Conservation (phyloP, 2,797 vertebrate genomes). For the Pseudomugil tenellus region DNA sequence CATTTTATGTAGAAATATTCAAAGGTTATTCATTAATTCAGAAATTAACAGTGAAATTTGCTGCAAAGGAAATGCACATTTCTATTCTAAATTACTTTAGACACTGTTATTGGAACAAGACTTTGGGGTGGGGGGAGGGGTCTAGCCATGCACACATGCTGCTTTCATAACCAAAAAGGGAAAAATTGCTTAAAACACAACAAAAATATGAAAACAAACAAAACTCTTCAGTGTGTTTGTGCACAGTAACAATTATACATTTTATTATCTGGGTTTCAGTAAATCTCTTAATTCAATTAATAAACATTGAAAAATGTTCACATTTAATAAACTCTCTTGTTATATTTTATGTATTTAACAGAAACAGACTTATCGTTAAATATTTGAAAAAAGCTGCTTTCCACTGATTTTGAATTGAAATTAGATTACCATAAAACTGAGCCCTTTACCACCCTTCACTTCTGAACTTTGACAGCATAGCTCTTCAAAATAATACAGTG, state of each 20-base stretch:
- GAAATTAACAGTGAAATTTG: not conserved
- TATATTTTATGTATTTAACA: conserved; percentile 53
- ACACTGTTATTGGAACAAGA: not conserved
- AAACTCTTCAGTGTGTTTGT: conserved; percentile 3
- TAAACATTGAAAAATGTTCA: not conserved
- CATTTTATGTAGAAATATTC: conserved; percentile 1
- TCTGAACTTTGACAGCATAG: conserved; percentile 53
- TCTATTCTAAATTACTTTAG: not conserved
- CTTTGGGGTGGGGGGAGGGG: not conserved
- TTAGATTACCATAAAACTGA: conserved; percentile 30
- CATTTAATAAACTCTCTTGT: conserved; percentile 26
- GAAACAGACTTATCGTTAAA: conserved; percentile 47
- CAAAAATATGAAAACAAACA: conserved; percentile 6
- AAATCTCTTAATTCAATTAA: conserved; percentile 31
- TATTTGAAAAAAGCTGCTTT: conserved; percentile 45
- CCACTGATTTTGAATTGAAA: conserved; percentile 45
- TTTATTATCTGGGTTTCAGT: not conserved
- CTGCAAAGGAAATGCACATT: not conserved
- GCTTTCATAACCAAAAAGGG: not conserved
- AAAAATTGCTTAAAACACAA: not conserved
- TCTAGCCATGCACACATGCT: not conserved
- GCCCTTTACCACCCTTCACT: conserved; percentile 46
- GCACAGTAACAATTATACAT: conserved; percentile 2
- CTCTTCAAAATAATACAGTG: conserved; percentile 44
- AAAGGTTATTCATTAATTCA: conserved; percentile 27